Evolutionary conservation across 2,888 invertebrate species (phyloP).

Genomic region (Limenitis arthemis): DNA sequence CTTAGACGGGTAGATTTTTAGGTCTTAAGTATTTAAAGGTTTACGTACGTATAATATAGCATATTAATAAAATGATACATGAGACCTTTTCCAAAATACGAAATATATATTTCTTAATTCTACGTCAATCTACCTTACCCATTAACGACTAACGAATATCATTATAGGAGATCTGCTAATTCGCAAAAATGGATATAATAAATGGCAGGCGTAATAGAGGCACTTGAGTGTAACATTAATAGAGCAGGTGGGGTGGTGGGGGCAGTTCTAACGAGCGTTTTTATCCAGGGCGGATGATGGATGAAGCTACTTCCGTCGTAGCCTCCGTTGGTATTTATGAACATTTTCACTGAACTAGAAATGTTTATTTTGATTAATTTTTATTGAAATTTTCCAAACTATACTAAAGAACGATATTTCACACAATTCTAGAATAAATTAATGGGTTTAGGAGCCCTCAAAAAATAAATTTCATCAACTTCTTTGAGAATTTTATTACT

Average conservation of each 20-base stretch:
- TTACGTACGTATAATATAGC: too few species aligned
- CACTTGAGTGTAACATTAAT: conserved; percentile 69
- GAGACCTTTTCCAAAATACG: neutral
- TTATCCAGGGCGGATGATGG: conserved; percentile 70
- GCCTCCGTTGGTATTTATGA: conserved; percentile 66
- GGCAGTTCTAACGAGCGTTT: conserved; percentile 65
- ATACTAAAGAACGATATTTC: neutral
- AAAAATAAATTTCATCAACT: too few species aligned
- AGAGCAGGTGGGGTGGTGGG: conserved; percentile 58
- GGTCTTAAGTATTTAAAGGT: too few species aligned
- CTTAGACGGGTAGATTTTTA: too few species aligned
- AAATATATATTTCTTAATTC: conserved; percentile 2
- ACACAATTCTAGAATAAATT: too few species aligned
- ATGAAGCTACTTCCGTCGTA: conserved; percentile 59
- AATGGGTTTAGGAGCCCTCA: too few species aligned
- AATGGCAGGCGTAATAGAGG: conserved; percentile 70
- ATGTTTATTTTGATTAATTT: conserved; percentile 4
- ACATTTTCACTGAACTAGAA: conserved; percentile 44
- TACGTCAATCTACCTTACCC: conserved; percentile 3
- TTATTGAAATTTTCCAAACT: neutral
- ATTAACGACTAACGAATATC: conserved; percentile 23
- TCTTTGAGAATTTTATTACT: too few species aligned
- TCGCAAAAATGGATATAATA: conserved; percentile 70
- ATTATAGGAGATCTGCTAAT: conserved; percentile 55
- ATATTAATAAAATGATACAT: too few species aligned